Conservation (phyloP, 2,888 invertebrate genomes). For the Stenoptilia bipunctidactyla region DNA sequence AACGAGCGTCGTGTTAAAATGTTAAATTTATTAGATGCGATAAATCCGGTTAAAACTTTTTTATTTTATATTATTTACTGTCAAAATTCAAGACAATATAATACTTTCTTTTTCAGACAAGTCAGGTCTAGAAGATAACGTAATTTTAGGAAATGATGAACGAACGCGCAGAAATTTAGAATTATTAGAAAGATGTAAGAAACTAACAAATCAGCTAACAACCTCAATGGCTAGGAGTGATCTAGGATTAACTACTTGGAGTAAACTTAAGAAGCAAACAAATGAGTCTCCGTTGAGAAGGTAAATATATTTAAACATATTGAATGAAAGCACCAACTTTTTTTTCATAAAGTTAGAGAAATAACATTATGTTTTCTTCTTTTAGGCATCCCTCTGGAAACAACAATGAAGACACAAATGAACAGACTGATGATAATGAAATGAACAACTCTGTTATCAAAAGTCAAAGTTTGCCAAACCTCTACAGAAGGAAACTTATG, state of each 20-base stretch:
- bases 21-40: too few species aligned
- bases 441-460: constrained; percentile 74
- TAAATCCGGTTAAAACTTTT: too few species aligned
- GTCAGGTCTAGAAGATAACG: constrained; percentile 45
- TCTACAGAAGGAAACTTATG: constrained; percentile 69
- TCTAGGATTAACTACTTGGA: constrained; percentile 90
- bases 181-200: constrained; percentile 67
- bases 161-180: constrained; percentile 71
- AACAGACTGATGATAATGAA: constrained; percentile 65
- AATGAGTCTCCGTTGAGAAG: constrained; percentile 75
- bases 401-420: constrained; percentile 75
- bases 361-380: constrained; percentile 7
- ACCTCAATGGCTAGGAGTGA: constrained; percentile 90
- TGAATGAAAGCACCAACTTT: constrained; percentile 3
- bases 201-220: constrained; percentile 70
- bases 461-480: constrained; percentile 86
- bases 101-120: constrained; percentile 51
- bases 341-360: neutral
- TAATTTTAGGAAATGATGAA: constrained; percentile 62
- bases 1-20: too few species aligned
- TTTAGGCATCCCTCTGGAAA: constrained; percentile 82
- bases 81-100: too few species aligned
- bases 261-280: constrained; percentile 83
- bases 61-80: too few species aligned
- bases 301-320: constrained; percentile 37